These are phyloP conservation scores for Standfussiana lucernea DNA, from an alignment of 2,888 invertebrate genomes.

Conservation along the genomic window DNA sequence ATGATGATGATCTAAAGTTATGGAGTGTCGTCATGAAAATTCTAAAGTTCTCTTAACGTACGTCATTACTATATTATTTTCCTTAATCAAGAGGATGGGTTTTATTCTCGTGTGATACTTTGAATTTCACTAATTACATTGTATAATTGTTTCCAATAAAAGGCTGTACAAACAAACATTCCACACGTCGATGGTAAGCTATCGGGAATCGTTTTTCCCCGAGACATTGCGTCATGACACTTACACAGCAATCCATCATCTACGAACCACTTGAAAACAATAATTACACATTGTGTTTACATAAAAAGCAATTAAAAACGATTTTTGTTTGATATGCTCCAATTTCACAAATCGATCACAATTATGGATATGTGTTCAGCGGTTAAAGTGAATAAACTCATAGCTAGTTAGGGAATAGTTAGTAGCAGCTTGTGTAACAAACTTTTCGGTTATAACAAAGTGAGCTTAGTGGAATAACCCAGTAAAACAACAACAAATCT, in stretches of 20 bases:
- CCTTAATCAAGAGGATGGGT: neutral
- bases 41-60: neutral
- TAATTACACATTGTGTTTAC: constrained; percentile 77
- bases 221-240: constrained; percentile 64
- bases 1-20: neutral
- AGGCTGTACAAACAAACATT: constrained; percentile 13
- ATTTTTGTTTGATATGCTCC: constrained; percentile 71
- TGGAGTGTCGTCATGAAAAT: neutral
- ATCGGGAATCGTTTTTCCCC: constrained; percentile 36
- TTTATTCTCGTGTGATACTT: neutral
- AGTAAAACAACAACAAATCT: neutral
- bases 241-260: constrained; percentile 66
- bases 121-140: constrained; percentile 1
- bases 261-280: constrained; percentile 68
- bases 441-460: neutral
- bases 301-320: constrained; percentile 78
- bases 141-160: constrained; percentile 29
- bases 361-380: constrained; percentile 30
- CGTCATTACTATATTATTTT: neutral
- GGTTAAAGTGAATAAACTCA: constrained; percentile 45
- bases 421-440: neutral
- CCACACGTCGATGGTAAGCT: constrained; percentile 20
- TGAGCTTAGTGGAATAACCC: neutral
- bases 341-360: constrained; percentile 58
- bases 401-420: neutral